Evolutionary conservation across 1,140 invertebrate species (phyloP).

Genomic region (Solen grandis): DNA sequence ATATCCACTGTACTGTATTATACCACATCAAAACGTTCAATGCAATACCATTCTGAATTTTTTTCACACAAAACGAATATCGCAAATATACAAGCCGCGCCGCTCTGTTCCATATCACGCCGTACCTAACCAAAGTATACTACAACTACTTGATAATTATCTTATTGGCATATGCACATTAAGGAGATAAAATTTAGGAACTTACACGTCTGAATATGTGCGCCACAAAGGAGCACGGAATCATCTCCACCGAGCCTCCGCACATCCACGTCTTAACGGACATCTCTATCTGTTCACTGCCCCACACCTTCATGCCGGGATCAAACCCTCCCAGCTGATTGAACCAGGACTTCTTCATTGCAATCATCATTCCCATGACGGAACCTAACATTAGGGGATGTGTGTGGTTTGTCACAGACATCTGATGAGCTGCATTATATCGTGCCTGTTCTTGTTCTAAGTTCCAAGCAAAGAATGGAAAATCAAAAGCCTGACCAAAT

Average conservation of each 20-base stretch:
- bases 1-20: no score
- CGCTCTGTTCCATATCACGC: no score
- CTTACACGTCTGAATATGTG: constrained; percentile 34
- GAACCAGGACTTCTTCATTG: constrained; percentile 62
- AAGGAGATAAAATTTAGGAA: no score
- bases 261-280: constrained; percentile 88
- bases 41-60: no score
- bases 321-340: constrained; percentile 94
- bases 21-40: no score
- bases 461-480: constrained; percentile 44
- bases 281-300: constrained; percentile 98
- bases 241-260: constrained; percentile 23
- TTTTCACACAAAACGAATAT: no score
- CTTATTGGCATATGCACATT: no score
- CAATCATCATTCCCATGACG: constrained; percentile 54
- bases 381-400: constrained; percentile 29
- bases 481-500: constrained; percentile 36
- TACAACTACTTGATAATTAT: no score
- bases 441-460: constrained; percentile 29
- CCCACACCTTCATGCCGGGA: constrained; percentile 99
- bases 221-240: constrained; percentile 32
- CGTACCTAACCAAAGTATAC: no score
- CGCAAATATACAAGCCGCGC: no score
- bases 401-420: constrained; percentile 16
- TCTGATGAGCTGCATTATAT: constrained; percentile 7